phyloP scores from a whole-genome alignment of 2,113 vertebrate genomes.

The Dicentrarchus labrax region DNA sequence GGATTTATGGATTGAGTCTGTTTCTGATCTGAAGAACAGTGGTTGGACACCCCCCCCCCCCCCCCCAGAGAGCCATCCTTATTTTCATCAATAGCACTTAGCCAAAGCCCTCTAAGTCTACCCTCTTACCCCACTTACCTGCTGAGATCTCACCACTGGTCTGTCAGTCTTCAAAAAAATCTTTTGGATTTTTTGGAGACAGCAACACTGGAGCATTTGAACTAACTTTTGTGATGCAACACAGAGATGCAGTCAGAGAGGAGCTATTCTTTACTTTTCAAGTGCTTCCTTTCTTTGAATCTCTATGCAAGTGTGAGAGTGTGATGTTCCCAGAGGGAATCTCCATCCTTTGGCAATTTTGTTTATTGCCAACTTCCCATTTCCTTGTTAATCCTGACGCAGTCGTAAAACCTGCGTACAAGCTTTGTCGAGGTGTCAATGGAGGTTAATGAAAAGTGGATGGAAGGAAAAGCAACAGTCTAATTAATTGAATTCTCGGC shows the following conservation, averaged over 20 bases:
- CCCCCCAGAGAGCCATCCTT: conserved; percentile 58
- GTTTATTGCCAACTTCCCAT: conserved; percentile 78
- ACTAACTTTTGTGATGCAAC: conserved; percentile 26
- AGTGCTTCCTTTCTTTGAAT: conserved; percentile 26
- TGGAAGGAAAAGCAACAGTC: conserved; percentile 77
- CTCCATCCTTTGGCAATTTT: conserved; percentile 69
- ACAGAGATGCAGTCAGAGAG: conserved; percentile 11
- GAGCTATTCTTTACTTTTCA: conserved; percentile 28
- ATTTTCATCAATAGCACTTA: conserved; percentile 75
- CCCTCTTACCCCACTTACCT: conserved; percentile 47
- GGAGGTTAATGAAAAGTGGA: conserved; percentile 84
- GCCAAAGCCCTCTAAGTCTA: conserved; percentile 54
- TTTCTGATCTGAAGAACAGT: conserved; percentile 72
- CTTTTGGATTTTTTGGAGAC: conserved; percentile 25
- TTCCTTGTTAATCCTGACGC: conserved; percentile 77
- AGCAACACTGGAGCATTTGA: conserved; percentile 8
- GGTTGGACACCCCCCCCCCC: conserved; percentile 6
- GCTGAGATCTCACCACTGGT: conserved; percentile 45
- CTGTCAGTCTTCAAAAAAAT: conserved; percentile 47
- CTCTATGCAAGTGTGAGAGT: conserved; percentile 17
- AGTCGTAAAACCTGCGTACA: conserved; percentile 66
- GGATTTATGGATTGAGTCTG: conserved; percentile 66
- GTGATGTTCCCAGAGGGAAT: conserved; percentile 51
- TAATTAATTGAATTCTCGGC: conserved; percentile 80
- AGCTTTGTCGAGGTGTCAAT: conserved; percentile 68